phyloP scores from a whole-genome alignment of 2,888 invertebrate genomes.

The Mystacides longicornis region DNA sequence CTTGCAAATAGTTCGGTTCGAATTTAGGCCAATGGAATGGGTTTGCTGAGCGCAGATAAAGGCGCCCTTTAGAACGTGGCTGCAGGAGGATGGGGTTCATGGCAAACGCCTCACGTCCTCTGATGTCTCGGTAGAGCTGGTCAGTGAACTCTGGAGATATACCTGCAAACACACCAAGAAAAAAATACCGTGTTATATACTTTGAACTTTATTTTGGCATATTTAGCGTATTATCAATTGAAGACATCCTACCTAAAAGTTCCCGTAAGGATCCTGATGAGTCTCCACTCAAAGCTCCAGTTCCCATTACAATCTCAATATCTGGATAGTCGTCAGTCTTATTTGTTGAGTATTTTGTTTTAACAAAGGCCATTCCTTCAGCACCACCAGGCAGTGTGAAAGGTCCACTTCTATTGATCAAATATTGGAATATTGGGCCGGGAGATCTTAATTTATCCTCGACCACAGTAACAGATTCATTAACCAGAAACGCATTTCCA shows the following conservation, averaged over 20 bases:
- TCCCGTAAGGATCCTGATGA: conserved; percentile 57
- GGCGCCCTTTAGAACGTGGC: conserved; percentile 66
- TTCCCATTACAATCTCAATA: conserved; percentile 72
- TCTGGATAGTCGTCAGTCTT: conserved; percentile 56
- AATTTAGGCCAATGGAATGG: conserved; percentile 71
- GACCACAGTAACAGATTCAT: conserved; percentile 58
- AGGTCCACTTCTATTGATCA: conserved; percentile 58
- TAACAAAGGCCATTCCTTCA: conserved; percentile 66
- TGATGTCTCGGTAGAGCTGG: conserved; percentile 47
- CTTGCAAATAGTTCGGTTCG: conserved; percentile 73
- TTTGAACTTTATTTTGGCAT: no score
- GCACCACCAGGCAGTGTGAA: conserved; percentile 72
- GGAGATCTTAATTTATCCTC: conserved; percentile 52
- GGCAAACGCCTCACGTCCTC: conserved; percentile 52
- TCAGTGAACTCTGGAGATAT: conserved; percentile 41
- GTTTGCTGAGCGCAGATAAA: conserved; percentile 61
- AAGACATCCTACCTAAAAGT: conserved; percentile 49
- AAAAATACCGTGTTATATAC: not conserved
- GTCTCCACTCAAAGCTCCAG: conserved; percentile 70
- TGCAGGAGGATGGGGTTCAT: conserved; percentile 67
- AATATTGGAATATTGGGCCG: conserved; percentile 53
- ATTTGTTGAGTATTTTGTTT: conserved; percentile 51
- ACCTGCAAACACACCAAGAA: conserved; percentile 4
- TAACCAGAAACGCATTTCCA: conserved; percentile 64
- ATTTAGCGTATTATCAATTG: not conserved